Evolutionary conservation across 2,797 vertebrate genomes (phyloP), one percentile per base, ranked within the genome.

Genomic region (Oreonectes daqikongensis): DNA sequence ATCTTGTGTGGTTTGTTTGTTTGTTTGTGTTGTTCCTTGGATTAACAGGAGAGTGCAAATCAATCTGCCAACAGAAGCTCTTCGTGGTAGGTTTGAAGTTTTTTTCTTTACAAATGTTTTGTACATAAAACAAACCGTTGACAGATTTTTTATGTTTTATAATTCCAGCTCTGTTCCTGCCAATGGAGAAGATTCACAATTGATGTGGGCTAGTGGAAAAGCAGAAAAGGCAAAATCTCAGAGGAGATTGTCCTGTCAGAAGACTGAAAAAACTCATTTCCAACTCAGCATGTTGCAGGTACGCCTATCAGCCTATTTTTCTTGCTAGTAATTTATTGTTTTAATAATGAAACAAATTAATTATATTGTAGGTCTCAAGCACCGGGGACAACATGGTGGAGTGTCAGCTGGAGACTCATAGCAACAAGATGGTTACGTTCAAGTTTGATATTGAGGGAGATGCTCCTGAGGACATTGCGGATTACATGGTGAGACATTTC

Each of bases 381-480:
- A 94, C 90, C 32, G 97, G 97, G 42, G 97, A 98, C 88, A 98
- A 97, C 83, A 95, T 96, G 91, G 96, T 98, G 26, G 97, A 98
- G 74, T 98, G 97, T 84, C 97, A 98, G 77, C 84, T 98, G 69
- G 97, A 98, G 88, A 98, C 97, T 2, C 97, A 98, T 46, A 97
- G 92, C 87, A 95, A 96, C 87, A 98, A 97, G 86, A 98, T 97
- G 97, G 97, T 98, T 75, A 98, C 97, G 5, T 98, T 98, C 89
- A 96, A 97, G 81, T 98, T 98, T 84, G 96, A 98, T 72, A 94
- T 90, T n/a, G 97, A 98, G 59, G 96, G 95, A 12, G 97, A 98
- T 55, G 93, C 94, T 28, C 95, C 96, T 8, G 97, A 97, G 85
- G 96, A 98, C 88, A 98, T 98, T 74, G 95, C 95, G 28, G 91